Percentiles rank a stretch among this genome's conserved stretches.
phyloP scores from a whole-genome alignment of 2,888 invertebrate genomes.

The Oscheius sp. region DNA sequence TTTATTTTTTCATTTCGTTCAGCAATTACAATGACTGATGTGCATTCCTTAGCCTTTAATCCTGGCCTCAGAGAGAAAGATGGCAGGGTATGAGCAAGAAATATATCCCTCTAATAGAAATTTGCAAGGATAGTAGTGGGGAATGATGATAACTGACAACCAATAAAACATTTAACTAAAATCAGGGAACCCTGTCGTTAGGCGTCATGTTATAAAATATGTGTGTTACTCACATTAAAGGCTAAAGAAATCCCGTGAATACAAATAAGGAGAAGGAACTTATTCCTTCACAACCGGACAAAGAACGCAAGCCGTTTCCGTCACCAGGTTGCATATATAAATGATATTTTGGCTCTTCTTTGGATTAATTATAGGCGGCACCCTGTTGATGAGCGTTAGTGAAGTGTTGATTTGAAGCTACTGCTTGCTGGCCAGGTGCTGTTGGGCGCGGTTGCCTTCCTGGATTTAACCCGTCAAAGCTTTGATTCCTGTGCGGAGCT shows the following conservation, averaged over 20 bases:
- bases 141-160: slow-evolving; percentile 18
- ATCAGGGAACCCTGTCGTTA: slow-evolving; percentile 10
- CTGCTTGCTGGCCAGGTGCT: slow-evolving; percentile 1
- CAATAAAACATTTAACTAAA: slow-evolving; percentile 7
- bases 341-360: background rate
- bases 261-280: slow-evolving; percentile 19
- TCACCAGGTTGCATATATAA: slow-evolving; percentile 20
- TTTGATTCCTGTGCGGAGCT: slow-evolving; percentile 33
- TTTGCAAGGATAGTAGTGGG: background rate
- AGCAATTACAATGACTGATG: too few relatives aligned
- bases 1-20: too few relatives aligned
- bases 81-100: background rate
- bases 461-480: slow-evolving; percentile 23
- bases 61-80: background rate
- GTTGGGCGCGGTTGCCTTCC: slow-evolving; percentile 8
- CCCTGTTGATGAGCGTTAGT: background rate
- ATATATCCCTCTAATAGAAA: background rate
- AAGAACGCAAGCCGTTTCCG: background rate
- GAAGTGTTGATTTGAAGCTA: background rate
- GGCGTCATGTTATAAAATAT: slow-evolving; percentile 14
- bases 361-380: background rate
- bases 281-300: slow-evolving; percentile 19
- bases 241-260: slow-evolving; percentile 10
- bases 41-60: too few relatives aligned
- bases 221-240: slow-evolving; percentile 5